Evolutionary conservation across 2,113 vertebrate species (phyloP), one percentile per base, ranked within the genome.

Genomic region (Symphodus melops): DNA sequence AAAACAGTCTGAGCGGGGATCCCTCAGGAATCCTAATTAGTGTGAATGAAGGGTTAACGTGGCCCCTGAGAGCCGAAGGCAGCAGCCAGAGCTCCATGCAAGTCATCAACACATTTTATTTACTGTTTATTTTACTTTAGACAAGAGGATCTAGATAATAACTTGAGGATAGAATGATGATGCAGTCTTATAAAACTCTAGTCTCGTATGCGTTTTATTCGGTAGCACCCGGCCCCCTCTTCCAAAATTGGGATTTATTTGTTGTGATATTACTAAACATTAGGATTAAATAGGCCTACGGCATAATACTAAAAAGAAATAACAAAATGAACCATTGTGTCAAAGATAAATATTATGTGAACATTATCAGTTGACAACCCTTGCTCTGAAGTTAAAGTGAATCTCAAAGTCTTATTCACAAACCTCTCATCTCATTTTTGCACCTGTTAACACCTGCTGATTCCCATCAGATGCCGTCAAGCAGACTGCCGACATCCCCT

Each of bases 21-120:
- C 86, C 53, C 63, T 19, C 8, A 53, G 75, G 83, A 52, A 70
- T 3, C 53, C 76, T 86, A 59, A 78, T 77, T 82, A 79, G 20
- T 17, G 37, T 8, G 10, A 11, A 9, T 37, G 54, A 54, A 36
- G 25, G 66, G 69, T 59, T 69, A 66, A 85, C 44, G 51, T 49
- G 82, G 52, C 72, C 67, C 57, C 62, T 2, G 76, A 60, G 84
- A 75, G 48, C 11, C 1, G 0, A 37, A 28, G 42, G 55, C 23
- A 4, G n/a, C 25, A 41, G 25, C 8, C 9, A 11, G 41, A 0
- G 0, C 42, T 46, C 67, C 55, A 1, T 5, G 42, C 9, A 17
- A 23, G 7, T 8, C 1, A 0, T 33, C 46, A 17, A 28, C 25
- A 13, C n/a, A 1, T 21, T 59, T 56, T 23, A 44, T 53, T 59